Evolutionary conservation across 2,888 invertebrate genomes (phyloP), one percentile per base, ranked within the genome.

Genomic region (Cylloceria caligata): DNA sequence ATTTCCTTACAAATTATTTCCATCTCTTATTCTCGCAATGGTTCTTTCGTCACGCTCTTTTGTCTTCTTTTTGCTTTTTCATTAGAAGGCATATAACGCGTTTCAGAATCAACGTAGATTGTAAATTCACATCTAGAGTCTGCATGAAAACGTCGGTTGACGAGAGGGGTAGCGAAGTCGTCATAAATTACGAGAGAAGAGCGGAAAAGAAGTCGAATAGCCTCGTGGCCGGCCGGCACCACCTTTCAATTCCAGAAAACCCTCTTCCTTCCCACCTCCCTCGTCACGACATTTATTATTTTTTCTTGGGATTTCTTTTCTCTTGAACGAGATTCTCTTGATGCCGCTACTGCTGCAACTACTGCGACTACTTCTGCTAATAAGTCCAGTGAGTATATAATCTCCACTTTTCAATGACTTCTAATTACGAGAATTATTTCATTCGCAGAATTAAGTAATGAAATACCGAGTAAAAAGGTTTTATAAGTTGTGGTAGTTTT

Each of bases 221-320:
- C 81, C 69, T 71, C 69, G 45, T 71, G 55, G 65, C 49, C 60
- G 30, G 60, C 65, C 69, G 34, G 71, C 67, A 75, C 71, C 67
- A 75, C 69, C 60, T 79, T 75, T 79, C 71, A 71, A 75, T 75
- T 82, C 74, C 64, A 57, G 30, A 65, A 71, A 57, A 82, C 42
- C 42, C 71, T 7, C 45, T 45, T 57, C 27, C 57, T 27, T 19
- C 52, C 71, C n/a, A n/a, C n/a, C n/a, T n/a, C n/a, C n/a, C n/a
- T n/a, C n/a, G n/a, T n/a, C n/a, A n/a, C n/a, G 42, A 75, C 71
- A 64, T 67, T 82, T 75, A 82, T 82, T 82, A 79, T 82, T 76
- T 71, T 67, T 55, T 47, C 57, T 19, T 60, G 65, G 60, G 52
- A 79, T 75, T 71, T 47, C 71, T 72, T 79, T 60, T 69, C 57